Conservation (phyloP, 2,797 vertebrate genomes). For the Meda fulgida region DNA sequence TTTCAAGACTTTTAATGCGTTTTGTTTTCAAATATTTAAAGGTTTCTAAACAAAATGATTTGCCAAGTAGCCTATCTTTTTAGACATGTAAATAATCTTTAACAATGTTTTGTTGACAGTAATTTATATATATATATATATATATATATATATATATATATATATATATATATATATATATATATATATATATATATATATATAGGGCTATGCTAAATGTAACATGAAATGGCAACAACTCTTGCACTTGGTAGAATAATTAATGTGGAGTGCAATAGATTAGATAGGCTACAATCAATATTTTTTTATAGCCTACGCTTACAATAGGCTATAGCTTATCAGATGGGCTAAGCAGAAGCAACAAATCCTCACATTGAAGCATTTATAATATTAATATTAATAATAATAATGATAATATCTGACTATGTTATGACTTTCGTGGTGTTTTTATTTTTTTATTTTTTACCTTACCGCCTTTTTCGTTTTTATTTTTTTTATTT, state of each 20-base stretch:
- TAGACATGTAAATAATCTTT: no score
- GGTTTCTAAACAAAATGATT: no score
- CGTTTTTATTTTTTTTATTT: background rate
- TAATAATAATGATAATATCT: background rate
- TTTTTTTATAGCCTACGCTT: background rate
- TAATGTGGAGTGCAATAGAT: background rate
- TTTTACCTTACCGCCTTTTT: background rate
- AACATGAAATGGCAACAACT: background rate
- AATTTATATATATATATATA: no score
- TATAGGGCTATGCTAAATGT: no score
- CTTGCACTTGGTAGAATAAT: conserved; percentile 3
- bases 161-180: no score
- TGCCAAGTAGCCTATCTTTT: no score
- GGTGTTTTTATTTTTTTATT: background rate
- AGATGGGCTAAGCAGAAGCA: background rate
- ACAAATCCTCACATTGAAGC: background rate
- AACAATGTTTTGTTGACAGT: no score
- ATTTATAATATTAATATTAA: background rate
- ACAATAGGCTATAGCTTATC: background rate
- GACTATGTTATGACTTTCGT: background rate
- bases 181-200: no score
- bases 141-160: no score
- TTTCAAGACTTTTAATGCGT: no score
- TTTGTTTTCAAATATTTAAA: no score
- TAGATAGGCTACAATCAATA: background rate